Evolutionary conservation across 2,888 invertebrate genomes (phyloP).

Genomic region (Cerceris ruficornis): DNA sequence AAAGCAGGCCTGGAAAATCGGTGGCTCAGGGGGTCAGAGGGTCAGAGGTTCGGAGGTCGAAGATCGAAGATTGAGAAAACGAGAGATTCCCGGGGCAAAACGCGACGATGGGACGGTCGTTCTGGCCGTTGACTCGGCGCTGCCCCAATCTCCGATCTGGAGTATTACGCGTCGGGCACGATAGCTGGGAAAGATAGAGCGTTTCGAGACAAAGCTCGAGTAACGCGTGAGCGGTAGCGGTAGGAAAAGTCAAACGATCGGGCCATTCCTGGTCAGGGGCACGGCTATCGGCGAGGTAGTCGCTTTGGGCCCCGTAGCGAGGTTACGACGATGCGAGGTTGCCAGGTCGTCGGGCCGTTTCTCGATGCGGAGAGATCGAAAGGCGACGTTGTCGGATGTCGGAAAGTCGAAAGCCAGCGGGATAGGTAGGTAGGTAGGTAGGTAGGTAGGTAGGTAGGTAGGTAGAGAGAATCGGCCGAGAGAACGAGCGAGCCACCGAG

Average conservation of each 20-base stretch:
- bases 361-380: slow-evolving; percentile 35
- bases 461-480: slow-evolving; percentile 13
- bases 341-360: slow-evolving; percentile 14
- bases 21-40: background rate
- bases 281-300: background rate
- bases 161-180: too few species aligned
- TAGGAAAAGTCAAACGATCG: slow-evolving; percentile 43
- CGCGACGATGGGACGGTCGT: too few species aligned
- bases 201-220: slow-evolving; percentile 24
- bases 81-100: background rate
- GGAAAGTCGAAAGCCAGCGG: background rate
- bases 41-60: background rate
- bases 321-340: slow-evolving; percentile 43
- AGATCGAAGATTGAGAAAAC: background rate
- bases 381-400: slow-evolving; percentile 40
- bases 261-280: slow-evolving; percentile 20
- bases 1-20: too few species aligned
- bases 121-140: too few species aligned
- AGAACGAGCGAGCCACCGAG: background rate
- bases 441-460: background rate
- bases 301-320: slow-evolving; percentile 23
- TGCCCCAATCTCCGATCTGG: too few species aligned
- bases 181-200: background rate
- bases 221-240: slow-evolving; percentile 52
- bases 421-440: slow-evolving; percentile 15